Evolutionary conservation across 2,888 invertebrate genomes (phyloP).

Genomic region (Sminthurides aquaticus): DNA sequence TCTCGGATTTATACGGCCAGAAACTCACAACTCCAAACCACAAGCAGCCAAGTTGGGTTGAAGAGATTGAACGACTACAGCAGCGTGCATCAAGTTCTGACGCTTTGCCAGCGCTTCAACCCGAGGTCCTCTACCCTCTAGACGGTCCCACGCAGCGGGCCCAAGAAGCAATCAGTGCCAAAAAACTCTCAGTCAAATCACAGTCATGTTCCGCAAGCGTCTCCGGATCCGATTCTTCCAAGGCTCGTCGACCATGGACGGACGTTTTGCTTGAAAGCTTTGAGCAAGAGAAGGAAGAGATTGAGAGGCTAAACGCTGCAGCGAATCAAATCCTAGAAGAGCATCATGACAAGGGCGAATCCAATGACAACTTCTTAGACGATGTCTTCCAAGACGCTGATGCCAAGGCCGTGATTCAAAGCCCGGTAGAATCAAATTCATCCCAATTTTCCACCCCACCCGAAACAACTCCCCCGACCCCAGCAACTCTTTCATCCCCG

Average conservation of each 20-base stretch:
- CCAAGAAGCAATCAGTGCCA: slow-evolving; percentile 4
- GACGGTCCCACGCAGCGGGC: neutral
- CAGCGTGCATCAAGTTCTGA: slow-evolving; percentile 29
- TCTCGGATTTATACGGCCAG: slow-evolving; percentile 33
- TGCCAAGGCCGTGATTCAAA: neutral
- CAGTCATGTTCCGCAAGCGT: too few species aligned
- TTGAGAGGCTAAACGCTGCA: slow-evolving; percentile 23
- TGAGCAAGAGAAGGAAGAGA: slow-evolving; percentile 37
- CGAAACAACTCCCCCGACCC: slow-evolving; percentile 17
- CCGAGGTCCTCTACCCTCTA: neutral
- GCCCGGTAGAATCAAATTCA: neutral
- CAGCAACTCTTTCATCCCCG: slow-evolving; percentile 15
- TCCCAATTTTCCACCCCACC: slow-evolving; percentile 6
- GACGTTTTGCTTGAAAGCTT: slow-evolving; percentile 42
- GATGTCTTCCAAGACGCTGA: slow-evolving; percentile 39
- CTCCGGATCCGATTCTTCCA: neutral
- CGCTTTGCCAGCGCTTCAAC: slow-evolving; percentile 25
- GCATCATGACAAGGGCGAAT: neutral
- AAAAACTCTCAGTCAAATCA: neutral
- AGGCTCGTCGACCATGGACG: slow-evolving; percentile 42
- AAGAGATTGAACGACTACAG: slow-evolving; percentile 41
- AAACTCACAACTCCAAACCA: slow-evolving; percentile 19
- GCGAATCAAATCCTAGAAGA: slow-evolving; percentile 15
- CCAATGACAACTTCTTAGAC: slow-evolving; percentile 20
- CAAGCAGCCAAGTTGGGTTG: slow-evolving; percentile 42